Evolutionary conservation across 1,140 invertebrate genomes (phyloP), one percentile per base, ranked within the genome.

Genomic region (Heliothis virescens): DNA sequence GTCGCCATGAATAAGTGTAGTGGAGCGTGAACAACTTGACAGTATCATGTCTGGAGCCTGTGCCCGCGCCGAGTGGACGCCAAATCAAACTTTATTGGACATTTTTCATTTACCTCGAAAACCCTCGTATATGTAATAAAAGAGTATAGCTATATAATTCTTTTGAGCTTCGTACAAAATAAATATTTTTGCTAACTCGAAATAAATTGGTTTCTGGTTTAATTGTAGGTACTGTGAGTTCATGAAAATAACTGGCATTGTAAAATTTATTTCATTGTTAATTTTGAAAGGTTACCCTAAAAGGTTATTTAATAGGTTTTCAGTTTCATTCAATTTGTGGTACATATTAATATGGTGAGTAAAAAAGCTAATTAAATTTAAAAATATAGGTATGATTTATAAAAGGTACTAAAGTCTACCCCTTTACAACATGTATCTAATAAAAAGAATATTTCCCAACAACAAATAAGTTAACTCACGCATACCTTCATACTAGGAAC

Each of bases 61-160:
- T 59, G 7, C 47, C 47, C 13, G 67, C 67, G 81, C 67, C 85
- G 80, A 87, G 84, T 85, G 86, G 88, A 90, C 87, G 85, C 69
- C 81, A 90, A 93, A 93, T 94, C 88, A 89, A 92, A 92, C 89
- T 91, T 91, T 92, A 92, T 94, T 92, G 89, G 90, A 91, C 88
- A 85, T 88, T 88, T 91, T 87, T 90, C 87, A 87, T 89, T 89
- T 88, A 83, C 83, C 41, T 60, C 26, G 59, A 80, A 72, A 75
- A 67, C 75, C 41, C 53, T 76, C 41, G 34, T 55, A 13, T 55
- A 4, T 47, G 29, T 41, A 12, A 63, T 41, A 41, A 41, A 34
- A 26, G 50, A 13, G 10, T 55, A 55, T 55, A n/a, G 5, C 1
- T 1, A 16, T 13, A 7, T 7, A 57, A 57, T 18, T n/a, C 53